Conservation (phyloP, 2,797 vertebrate genomes). For the Gouania willdenowi region DNA sequence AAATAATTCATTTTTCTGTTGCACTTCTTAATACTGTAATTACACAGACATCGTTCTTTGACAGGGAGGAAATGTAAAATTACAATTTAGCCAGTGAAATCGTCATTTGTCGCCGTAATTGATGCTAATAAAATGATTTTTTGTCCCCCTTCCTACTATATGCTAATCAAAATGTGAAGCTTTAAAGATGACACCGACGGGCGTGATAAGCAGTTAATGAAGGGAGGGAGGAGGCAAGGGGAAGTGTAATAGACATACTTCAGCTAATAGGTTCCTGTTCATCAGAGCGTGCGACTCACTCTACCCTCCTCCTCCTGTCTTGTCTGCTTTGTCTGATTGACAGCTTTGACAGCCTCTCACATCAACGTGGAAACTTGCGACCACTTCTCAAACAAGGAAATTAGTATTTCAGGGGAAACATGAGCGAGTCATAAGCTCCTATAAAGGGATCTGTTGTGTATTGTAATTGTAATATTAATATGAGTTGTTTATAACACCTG, state of each 20-base stretch:
- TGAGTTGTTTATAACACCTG: constrained; percentile 50
- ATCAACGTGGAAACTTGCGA: constrained; percentile 55
- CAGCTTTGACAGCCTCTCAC: constrained; percentile 55
- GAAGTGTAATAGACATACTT: constrained; percentile 59
- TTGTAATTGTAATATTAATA: constrained; percentile 54
- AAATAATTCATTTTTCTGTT: constrained; percentile 65
- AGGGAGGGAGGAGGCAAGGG: constrained; percentile 64
- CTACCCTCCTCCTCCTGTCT: constrained; percentile 53
- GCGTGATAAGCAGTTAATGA: constrained; percentile 69
- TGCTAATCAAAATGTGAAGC: constrained; percentile 75
- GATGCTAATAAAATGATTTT: constrained; percentile 71
- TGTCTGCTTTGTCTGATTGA: constrained; percentile 54
- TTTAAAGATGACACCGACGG: constrained; percentile 73
- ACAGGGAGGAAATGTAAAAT: constrained; percentile 67
- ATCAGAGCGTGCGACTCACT: constrained; percentile 59
- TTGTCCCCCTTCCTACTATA: constrained; percentile 57
- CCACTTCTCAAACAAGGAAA: constrained; percentile 41
- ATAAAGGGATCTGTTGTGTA: constrained; percentile 49
- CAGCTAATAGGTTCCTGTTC: constrained; percentile 66
- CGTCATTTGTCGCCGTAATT: constrained; percentile 73
- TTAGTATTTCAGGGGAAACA: constrained; percentile 37
- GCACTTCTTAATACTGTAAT: constrained; percentile 68
- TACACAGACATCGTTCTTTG: constrained; percentile 67
- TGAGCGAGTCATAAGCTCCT: constrained; percentile 43
- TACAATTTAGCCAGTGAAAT: constrained; percentile 68